These are phyloP conservation scores for Plecturocebus donacophilus DNA, from an alignment of 2,113 vertebrate genomes.

Conservation along the genomic window DNA sequence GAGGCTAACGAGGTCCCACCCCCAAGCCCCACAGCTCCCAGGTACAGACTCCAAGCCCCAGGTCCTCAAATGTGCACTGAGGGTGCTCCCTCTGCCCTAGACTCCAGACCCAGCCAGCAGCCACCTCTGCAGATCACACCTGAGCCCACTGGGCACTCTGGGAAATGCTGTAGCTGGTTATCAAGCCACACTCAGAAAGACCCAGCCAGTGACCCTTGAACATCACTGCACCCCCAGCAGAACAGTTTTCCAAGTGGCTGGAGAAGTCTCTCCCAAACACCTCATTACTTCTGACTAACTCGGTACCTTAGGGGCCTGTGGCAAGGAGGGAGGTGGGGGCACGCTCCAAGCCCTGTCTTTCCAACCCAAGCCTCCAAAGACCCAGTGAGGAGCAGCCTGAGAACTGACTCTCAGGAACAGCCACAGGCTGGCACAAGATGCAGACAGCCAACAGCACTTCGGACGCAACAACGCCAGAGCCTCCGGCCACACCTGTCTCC, in stretches of 20 bases:
- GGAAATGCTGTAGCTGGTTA: not conserved
- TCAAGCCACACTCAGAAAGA: not conserved
- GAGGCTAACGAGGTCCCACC: not conserved
- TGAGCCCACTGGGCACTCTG: no score
- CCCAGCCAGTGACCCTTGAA: rapidly evolving
- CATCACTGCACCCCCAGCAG: rapidly evolving
- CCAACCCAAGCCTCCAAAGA: no score
- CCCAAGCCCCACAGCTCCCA: not conserved
- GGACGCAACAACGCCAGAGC: rapidly evolving
- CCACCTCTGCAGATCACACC: not conserved
- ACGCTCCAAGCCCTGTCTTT: no score
- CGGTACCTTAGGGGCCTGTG: not conserved
- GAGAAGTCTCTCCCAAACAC: not conserved
- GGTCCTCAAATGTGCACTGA: not conserved
- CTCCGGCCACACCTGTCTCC: no score
- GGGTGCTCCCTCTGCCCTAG: not conserved
- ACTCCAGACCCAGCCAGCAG: not conserved
- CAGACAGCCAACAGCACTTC: rapidly evolving
- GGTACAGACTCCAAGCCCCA: rapidly evolving
- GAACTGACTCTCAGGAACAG: rapidly evolving
- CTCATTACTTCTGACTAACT: rapidly evolving
- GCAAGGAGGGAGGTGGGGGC: no score
- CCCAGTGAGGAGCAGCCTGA: rapidly evolving
- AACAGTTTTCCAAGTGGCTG: not conserved
- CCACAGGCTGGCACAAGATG: rapidly evolving